phyloP scores from a whole-genome alignment of 2,888 invertebrate genomes.

The Phytoseiulus persimilis region DNA sequence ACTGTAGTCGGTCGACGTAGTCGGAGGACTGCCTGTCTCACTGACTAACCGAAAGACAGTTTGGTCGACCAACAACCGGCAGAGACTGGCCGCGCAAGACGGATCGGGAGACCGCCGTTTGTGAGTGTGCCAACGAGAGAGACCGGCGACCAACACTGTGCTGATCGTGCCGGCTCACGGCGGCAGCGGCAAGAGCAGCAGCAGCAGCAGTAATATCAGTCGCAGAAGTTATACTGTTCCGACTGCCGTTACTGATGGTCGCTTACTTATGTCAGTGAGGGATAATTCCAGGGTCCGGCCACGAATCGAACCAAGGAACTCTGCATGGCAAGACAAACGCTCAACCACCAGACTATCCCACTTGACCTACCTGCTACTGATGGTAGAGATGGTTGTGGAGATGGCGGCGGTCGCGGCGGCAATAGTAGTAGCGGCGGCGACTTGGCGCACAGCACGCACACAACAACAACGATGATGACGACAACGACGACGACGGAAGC shows the following conservation, averaged over 20 bases:
- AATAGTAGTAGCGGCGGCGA: not conserved
- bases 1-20: not conserved
- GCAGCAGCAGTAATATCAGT: not conserved
- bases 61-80: not conserved
- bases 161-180: too few species aligned
- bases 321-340: too few species aligned
- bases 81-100: not conserved
- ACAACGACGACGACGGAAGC: conserved; percentile 5
- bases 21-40: not conserved
- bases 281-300: too few species aligned
- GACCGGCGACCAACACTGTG: too few species aligned
- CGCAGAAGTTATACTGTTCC: not conserved
- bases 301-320: too few species aligned
- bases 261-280: too few species aligned
- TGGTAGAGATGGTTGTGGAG: not conserved
- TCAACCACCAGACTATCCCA: too few species aligned
- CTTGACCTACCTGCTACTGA: too few species aligned
- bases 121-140: too few species aligned
- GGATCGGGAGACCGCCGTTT: too few species aligned
- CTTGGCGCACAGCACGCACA: conserved; percentile 5
- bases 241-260: too few species aligned
- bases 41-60: not conserved
- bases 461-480: conserved; percentile 5
- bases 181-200: too few species aligned
- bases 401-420: not conserved